Percentiles rank a stretch among this genome's conserved stretches.
phyloP scores from a whole-genome alignment of 2,888 invertebrate genomes.

The Thyatira batis region DNA sequence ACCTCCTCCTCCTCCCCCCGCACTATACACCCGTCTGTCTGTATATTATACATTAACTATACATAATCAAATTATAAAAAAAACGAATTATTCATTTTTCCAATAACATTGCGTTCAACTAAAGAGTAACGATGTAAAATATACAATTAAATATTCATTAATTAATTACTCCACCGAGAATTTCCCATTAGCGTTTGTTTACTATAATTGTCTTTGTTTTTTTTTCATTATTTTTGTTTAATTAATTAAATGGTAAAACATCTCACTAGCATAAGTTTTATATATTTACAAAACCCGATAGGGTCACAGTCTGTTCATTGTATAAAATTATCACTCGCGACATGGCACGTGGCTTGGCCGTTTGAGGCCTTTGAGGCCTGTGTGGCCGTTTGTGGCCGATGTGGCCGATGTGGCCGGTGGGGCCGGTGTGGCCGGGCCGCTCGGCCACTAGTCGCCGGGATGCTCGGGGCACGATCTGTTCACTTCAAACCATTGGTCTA shows the following conservation, averaged over 20 bases:
- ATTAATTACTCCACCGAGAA: conserved; percentile 68
- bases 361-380: conserved; percentile 9
- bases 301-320: conserved; percentile 72
- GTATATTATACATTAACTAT: conserved; percentile 55
- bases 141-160: conserved; percentile 51
- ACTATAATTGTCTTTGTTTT: conserved; percentile 71
- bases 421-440: conserved; percentile 45
- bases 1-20: conserved; percentile 28
- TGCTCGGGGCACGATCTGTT: conserved; percentile 99
- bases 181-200: conserved; percentile 56
- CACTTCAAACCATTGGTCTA: conserved; percentile 99
- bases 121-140: conserved; percentile 67
- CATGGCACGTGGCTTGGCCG: conserved; percentile 49
- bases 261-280: conserved; percentile 74
- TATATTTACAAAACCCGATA: conserved; percentile 68
- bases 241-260: conserved; percentile 75
- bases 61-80: conserved; percentile 52
- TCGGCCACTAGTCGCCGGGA: conserved; percentile 91
- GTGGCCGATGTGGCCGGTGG: conserved; percentile 11
- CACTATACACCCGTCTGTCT: conserved; percentile 45
- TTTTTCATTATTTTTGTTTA: conserved; percentile 44
- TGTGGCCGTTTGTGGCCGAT: conserved; percentile 12
- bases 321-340: conserved; percentile 76
- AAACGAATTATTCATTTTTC: conserved; percentile 13
- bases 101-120: conserved; percentile 49